Conservation (phyloP, 2,113 vertebrate species). For the Martes martes region DNA sequence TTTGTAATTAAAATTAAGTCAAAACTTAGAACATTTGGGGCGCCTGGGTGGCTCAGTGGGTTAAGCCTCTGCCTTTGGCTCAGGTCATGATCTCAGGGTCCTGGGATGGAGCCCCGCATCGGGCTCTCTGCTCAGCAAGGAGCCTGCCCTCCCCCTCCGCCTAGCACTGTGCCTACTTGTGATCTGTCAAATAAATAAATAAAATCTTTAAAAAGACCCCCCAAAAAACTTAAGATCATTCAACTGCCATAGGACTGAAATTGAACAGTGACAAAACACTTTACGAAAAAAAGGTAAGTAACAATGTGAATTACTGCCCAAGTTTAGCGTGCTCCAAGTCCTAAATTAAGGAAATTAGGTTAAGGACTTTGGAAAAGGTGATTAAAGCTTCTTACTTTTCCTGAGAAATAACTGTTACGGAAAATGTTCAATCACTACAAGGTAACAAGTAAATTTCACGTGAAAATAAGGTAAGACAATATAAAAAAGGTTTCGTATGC, state of each 20-base stretch:
- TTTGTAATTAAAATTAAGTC: background rate
- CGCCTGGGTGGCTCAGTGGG: too few relatives aligned
- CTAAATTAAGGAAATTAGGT: background rate
- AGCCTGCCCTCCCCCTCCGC: too few relatives aligned
- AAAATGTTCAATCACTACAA: background rate
- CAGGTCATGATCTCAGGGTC: too few relatives aligned
- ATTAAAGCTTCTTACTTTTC: background rate
- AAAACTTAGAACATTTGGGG: background rate
- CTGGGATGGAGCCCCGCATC: too few relatives aligned
- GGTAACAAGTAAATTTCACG: background rate
- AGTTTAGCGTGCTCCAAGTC: background rate
- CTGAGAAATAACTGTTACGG: background rate
- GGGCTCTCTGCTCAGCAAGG: too few relatives aligned
- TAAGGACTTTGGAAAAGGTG: background rate
- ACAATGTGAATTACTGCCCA: background rate
- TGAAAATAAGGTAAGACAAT: background rate
- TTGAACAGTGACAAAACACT: background rate
- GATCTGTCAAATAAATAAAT: too few relatives aligned
- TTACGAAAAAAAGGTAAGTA: background rate
- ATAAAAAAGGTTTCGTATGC: background rate
- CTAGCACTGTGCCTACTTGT: too few relatives aligned
- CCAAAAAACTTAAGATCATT: background rate
- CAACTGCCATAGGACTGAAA: background rate
- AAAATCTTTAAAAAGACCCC: too few relatives aligned
- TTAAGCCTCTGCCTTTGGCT: too few relatives aligned